These are phyloP conservation scores for Todiramphus saurophagus DNA, from an alignment of 2,113 vertebrate species.

Conservation along the genomic window DNA sequence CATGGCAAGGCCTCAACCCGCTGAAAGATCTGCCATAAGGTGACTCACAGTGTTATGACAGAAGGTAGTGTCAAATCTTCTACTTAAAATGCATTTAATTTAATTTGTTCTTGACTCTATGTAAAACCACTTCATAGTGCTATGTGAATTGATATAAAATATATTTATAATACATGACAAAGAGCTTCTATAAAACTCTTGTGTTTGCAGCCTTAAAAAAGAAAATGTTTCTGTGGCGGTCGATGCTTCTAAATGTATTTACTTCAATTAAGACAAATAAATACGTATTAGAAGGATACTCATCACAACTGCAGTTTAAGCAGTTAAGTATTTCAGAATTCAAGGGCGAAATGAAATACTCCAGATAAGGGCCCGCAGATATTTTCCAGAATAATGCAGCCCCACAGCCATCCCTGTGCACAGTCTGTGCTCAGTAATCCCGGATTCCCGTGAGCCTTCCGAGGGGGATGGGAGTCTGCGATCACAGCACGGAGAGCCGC, in stretches of 20 bases:
- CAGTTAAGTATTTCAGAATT: neutral
- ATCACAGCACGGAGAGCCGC: neutral
- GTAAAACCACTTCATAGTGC: neutral
- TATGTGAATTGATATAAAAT: neutral
- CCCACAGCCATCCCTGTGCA: too few relatives aligned
- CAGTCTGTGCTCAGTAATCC: neutral
- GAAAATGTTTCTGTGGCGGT: neutral
- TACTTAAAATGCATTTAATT: neutral
- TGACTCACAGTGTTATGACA: slow-evolving; percentile 41
- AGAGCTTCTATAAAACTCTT: neutral
- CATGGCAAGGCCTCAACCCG: neutral
- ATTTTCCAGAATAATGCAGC: neutral
- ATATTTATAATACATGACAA: neutral
- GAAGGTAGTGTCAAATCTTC: neutral
- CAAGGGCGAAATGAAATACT: neutral
- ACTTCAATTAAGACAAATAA: neutral
- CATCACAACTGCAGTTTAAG: neutral
- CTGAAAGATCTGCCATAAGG: neutral
- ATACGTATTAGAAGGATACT: neutral
- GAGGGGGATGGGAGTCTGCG: neutral
- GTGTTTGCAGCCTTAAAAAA: neutral
- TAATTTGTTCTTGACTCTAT: neutral
- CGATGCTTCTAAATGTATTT: neutral
- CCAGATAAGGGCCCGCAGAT: neutral
- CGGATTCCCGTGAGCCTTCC: neutral